phyloP scores from a whole-genome alignment of 1,140 invertebrate genomes.

The Caenorhabditis tropicalis region DNA sequence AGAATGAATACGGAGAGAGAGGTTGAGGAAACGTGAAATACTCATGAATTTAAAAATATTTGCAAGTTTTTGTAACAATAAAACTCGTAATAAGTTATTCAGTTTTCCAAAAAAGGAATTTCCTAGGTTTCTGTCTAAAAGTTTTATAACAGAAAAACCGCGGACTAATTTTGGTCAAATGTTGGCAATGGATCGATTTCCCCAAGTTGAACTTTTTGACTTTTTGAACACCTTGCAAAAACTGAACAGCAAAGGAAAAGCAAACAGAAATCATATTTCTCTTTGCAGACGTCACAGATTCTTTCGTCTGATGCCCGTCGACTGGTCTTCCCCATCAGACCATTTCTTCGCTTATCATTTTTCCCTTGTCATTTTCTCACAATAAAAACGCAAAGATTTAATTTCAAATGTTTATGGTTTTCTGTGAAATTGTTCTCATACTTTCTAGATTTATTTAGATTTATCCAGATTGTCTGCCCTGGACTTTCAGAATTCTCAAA shows the following conservation, averaged over 20 bases:
- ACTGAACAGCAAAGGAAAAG: not conserved
- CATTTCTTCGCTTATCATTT: not conserved
- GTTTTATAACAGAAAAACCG: too few species aligned
- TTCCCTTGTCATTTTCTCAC: not conserved
- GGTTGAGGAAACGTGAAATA: not conserved
- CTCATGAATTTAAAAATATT: not conserved
- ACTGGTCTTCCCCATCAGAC: conserved; percentile 30
- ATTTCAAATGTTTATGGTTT: not conserved
- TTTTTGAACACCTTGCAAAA: not conserved
- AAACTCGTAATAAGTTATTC: too few species aligned
- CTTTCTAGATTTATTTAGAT: too few species aligned
- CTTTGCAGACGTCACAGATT: conserved; percentile 14
- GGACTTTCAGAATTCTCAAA: too few species aligned
- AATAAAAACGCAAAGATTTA: not conserved
- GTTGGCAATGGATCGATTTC: too few species aligned
- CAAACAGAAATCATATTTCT: not conserved
- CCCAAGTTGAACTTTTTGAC: too few species aligned
- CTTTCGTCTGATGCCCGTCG: not conserved
- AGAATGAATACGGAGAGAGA: not conserved
- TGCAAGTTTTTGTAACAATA: too few species aligned
- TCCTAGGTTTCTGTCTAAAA: too few species aligned
- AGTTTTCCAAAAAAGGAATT: too few species aligned
- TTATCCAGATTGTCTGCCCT: too few species aligned
- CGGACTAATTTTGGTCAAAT: too few species aligned
- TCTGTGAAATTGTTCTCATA: too few species aligned